Percentiles rank a stretch among this genome's conserved stretches.
Evolutionary conservation across 30 jellyfish, hydroid and myxozoan species (phyloP).

Genomic region (Aurelia coerulea): DNA sequence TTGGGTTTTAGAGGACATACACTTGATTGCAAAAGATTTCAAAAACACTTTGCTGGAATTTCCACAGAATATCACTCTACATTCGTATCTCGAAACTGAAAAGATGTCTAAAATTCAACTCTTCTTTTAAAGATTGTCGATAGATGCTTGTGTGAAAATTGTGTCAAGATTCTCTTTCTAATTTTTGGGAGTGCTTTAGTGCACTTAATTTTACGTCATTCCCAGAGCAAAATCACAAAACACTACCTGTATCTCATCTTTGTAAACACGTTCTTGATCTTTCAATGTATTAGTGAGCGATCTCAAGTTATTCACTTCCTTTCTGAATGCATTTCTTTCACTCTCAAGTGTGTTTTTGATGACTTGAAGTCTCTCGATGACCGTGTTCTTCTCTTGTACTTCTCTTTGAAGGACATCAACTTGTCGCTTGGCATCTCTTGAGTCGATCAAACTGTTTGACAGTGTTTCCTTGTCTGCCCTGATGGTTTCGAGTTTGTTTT

Average conservation of each 20-base stretch:
- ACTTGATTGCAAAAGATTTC: too few relatives aligned
- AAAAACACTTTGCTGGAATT: too few relatives aligned
- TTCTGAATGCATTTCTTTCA: slow-evolving; percentile 88
- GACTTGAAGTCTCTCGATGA: slow-evolving; percentile 87
- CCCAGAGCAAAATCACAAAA: neutral
- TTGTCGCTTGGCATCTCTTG: slow-evolving; percentile 71
- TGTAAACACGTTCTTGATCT: slow-evolving; percentile 58
- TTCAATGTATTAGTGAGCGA: slow-evolving; percentile 63
- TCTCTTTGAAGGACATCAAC: slow-evolving; percentile 83
- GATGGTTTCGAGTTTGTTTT: slow-evolving; percentile 69
- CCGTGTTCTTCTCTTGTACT: slow-evolving; percentile 88
- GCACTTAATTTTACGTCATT: too few relatives aligned
- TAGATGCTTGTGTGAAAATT: too few relatives aligned
- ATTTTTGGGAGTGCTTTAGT: too few relatives aligned
- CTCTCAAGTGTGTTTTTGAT: slow-evolving; percentile 79
- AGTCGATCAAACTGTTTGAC: slow-evolving; percentile 58
- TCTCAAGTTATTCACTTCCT: slow-evolving; percentile 66
- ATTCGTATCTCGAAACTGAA: too few relatives aligned
- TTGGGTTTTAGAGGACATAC: too few relatives aligned
- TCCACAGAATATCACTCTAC: too few relatives aligned
- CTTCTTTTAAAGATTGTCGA: too few relatives aligned
- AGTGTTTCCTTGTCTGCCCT: slow-evolving; percentile 80
- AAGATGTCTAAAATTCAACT: too few relatives aligned
- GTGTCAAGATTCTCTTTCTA: too few relatives aligned
- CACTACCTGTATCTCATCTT: slow-evolving; percentile 76